Base-by-base conservation (phyloP, 2,797 vertebrate genomes). In the Gallinago nigripennis region DNA sequence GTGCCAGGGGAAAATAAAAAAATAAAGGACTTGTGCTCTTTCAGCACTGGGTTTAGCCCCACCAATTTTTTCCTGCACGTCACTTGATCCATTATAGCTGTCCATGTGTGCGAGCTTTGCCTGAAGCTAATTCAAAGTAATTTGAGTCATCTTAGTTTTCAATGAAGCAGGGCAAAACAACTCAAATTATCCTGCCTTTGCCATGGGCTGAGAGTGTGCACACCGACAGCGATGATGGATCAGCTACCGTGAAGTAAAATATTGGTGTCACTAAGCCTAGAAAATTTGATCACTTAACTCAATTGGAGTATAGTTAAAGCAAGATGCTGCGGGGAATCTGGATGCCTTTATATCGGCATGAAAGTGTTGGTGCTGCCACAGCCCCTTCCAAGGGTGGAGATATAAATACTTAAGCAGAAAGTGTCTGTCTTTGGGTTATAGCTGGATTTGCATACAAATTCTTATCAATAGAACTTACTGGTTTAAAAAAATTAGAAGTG, bases 121-220 rank as follows among this genome's bases (percentile, higher is more conserved):
- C 92, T 65, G 73, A 60, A 90, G 92, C 92, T 78, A 71, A 78
- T 71, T 78, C 80, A 84, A 82, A 94, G 92, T 90, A 76, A 95
- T 95, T 95, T 93, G 86, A 94, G 81, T 93, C 92, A 82, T 94
- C 95, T 87, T 87, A 68, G 82, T 92, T 92, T 94, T 95, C 94
- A 87, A 18, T 84, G 94, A 94, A 96, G 92, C 91, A 82, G 71
- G 84, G 66, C 94, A 91, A 92, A 96, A 57, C 94, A 93, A 63
- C 86, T 91, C 84, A 72, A 88, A 88, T 92, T 84, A 84, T 94
- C 30, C 75, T 93, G 86, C 56, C 70, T 95, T 84, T 93, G 94
- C 94, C 78, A 79, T 0, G 2, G 94, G 91, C 95, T 91, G 35
- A 72, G 75, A 89, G 91, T 71, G 21, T 43, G 60, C 70, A 82